phyloP scores from a whole-genome alignment of 2,797 vertebrate genomes.

The Chrosomus eos region DNA sequence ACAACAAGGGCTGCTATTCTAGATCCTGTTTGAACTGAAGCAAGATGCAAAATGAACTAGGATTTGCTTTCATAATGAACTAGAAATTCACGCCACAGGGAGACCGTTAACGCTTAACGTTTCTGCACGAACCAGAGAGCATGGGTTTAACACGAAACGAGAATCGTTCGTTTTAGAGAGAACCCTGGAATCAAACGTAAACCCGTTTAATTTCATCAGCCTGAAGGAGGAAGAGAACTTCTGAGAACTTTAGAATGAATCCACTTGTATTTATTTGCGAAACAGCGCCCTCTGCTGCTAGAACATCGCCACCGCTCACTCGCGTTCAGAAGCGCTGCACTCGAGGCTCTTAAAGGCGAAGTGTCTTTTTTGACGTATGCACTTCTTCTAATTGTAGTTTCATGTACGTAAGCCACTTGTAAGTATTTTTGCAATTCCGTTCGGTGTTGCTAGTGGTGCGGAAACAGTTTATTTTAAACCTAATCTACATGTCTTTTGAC shows the following conservation, averaged over 20 bases:
- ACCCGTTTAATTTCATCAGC: background rate
- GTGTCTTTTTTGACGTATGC: background rate
- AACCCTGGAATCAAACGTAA: background rate
- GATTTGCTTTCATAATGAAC: constrained; percentile 36
- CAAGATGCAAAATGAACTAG: constrained; percentile 28
- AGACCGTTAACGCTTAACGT: background rate
- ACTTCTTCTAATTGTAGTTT: background rate
- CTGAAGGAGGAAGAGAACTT: background rate
- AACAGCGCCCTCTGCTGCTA: constrained; percentile 16
- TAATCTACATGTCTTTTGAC: background rate
- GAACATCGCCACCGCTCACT: background rate
- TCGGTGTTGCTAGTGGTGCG: background rate
- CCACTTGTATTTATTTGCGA: background rate
- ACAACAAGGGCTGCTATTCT: background rate
- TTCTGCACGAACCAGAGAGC: background rate
- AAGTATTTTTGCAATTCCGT: background rate
- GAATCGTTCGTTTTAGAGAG: background rate
- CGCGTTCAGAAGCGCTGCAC: background rate
- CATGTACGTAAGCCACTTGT: background rate
- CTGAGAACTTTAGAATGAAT: background rate
- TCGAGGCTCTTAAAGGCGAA: background rate
- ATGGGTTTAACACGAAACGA: background rate
- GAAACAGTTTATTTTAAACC: background rate
- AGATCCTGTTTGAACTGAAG: constrained; percentile 8
- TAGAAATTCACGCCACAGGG: background rate